phyloP scores from a whole-genome alignment of 2,113 vertebrate genomes.

The Halichoeres trimaculatus region DNA sequence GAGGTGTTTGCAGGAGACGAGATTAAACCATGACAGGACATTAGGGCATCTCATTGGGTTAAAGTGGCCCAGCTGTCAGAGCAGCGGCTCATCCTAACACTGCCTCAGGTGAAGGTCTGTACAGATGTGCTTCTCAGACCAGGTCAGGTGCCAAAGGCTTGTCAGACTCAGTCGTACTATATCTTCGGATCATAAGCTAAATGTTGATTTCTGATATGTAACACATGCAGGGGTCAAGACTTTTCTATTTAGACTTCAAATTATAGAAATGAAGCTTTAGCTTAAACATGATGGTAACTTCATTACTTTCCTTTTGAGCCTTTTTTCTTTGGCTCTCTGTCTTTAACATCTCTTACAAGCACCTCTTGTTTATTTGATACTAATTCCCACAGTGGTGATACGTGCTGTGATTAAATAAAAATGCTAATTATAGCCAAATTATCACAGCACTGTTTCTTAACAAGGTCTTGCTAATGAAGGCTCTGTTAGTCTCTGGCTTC shows the following conservation, averaged over 20 bases:
- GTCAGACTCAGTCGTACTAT: constrained; percentile 35
- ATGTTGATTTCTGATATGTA: constrained; percentile 26
- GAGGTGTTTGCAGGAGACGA: constrained; percentile 26
- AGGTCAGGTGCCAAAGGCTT: constrained; percentile 51
- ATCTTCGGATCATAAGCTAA: constrained; percentile 31
- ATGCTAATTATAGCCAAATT: constrained; percentile 57
- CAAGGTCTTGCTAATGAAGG: constrained; percentile 47
- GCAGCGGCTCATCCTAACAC: constrained; percentile 20
- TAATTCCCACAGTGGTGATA: constrained; percentile 44
- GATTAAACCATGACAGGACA: constrained; percentile 42
- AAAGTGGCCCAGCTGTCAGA: constrained; percentile 38
- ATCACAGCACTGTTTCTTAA: constrained; percentile 45
- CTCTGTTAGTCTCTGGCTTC: constrained; percentile 14
- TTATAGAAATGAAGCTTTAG: neutral
- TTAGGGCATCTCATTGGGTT: constrained; percentile 50
- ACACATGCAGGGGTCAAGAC: neutral
- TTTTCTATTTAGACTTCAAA: constrained; percentile 1
- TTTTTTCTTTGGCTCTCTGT: neutral
- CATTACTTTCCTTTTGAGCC: neutral
- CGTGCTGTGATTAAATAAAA: constrained; percentile 60
- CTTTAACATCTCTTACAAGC: constrained; percentile 16
- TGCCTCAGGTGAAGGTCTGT: constrained; percentile 48
- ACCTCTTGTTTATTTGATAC: constrained; percentile 48
- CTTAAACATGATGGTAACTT: constrained; percentile 12
- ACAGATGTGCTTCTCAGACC: constrained; percentile 37